phyloP scores from a whole-genome alignment of 2,888 invertebrate species.

The Melikaiella ostensackeni region DNA sequence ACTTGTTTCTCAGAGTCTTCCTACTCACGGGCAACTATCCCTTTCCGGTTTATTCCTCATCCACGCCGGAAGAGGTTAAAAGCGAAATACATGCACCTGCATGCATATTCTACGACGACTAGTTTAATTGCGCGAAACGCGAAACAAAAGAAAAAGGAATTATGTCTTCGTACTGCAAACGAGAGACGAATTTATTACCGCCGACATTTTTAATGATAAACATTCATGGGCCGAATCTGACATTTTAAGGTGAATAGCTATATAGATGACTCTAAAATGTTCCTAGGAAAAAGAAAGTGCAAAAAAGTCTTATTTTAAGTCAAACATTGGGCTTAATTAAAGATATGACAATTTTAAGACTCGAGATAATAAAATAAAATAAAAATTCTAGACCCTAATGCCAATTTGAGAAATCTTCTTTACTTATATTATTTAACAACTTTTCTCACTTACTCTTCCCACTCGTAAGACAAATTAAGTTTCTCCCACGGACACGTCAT shows the following conservation, averaged over 20 bases:
- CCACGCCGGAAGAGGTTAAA: constrained; percentile 23
- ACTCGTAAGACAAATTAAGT: too few species aligned
- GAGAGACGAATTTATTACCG: not conserved
- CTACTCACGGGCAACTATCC: not conserved
- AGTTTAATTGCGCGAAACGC: constrained; percentile 20
- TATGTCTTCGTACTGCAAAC: not conserved
- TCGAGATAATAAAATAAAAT: too few species aligned
- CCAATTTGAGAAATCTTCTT: too few species aligned
- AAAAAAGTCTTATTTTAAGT: too few species aligned
- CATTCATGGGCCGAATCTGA: not conserved
- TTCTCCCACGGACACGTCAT: too few species aligned
- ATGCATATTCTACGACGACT: not conserved
- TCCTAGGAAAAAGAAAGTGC: too few species aligned
- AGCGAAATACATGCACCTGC: constrained; percentile 9
- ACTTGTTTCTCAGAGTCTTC: constrained; percentile 52
- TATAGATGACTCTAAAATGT: too few species aligned
- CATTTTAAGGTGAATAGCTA: not conserved
- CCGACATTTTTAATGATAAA: not conserved
- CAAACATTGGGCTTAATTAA: too few species aligned
- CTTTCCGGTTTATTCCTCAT: constrained; percentile 41
- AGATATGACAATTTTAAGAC: too few species aligned
- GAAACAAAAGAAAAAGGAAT: not conserved
- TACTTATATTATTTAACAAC: too few species aligned
- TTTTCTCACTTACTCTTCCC: too few species aligned
- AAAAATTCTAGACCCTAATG: too few species aligned